phyloP scores from a whole-genome alignment of 30 jellyfish, hydroid and myxozoan genomes.

The Euphysa ruthae region DNA sequence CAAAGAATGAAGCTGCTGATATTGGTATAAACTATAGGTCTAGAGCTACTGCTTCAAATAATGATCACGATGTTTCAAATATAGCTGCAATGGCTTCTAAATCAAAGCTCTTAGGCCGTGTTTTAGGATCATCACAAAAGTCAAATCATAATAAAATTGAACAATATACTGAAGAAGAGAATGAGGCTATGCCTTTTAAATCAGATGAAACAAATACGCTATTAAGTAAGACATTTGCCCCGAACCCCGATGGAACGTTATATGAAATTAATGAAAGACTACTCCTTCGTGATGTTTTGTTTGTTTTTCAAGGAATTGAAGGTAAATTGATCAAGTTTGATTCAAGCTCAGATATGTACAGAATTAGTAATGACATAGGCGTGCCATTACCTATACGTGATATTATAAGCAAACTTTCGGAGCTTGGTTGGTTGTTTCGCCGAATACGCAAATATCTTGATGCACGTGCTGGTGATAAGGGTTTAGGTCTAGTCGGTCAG shows the following conservation, averaged over 20 bases:
- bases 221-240: conserved; percentile 40
- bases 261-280: conserved; percentile 86
- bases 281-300: conserved; percentile 70
- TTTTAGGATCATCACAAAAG: not conserved
- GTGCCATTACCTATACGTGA: conserved; percentile 92
- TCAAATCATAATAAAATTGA: conserved; percentile 16
- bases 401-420: conserved; percentile 69
- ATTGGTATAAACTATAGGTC: conserved; percentile 29
- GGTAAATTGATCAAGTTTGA: conserved; percentile 77
- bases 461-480: conserved; percentile 87
- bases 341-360: conserved; percentile 66
- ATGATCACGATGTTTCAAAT: conserved; percentile 62
- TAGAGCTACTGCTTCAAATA: conserved; percentile 17
- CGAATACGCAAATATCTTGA: conserved; percentile 70
- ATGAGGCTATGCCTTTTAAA: conserved; percentile 36
- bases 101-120: conserved; percentile 47
- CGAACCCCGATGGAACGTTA: conserved; percentile 62
- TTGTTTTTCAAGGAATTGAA: conserved; percentile 95
- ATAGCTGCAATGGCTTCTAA: conserved; percentile 87
- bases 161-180: conserved; percentile 12
- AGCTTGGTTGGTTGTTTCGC: conserved; percentile 90
- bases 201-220: conserved; percentile 45
- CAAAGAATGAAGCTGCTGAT: conserved; percentile 25
- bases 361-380: conserved; percentile 67
- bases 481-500: conserved; percentile 94